These are phyloP conservation scores for Sarcophaga variegata DNA, from an alignment of 2,888 invertebrate genomes.

Conservation along the genomic window DNA sequence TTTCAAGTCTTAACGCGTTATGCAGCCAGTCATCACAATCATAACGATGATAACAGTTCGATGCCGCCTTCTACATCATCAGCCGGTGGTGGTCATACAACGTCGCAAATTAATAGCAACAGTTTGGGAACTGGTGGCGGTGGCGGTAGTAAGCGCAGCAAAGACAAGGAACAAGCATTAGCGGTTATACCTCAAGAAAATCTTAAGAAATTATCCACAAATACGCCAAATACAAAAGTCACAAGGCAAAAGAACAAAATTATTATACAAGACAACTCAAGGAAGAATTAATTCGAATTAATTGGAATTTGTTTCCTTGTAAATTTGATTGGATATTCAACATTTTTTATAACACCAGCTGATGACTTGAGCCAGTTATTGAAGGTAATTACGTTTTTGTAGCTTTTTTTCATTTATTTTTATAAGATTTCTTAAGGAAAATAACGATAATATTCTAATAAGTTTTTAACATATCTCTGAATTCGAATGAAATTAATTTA, in stretches of 20 bases:
- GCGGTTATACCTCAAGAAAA: slow-evolving; percentile 85
- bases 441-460: background rate
- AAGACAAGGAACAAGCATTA: slow-evolving; percentile 67
- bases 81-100: slow-evolving; percentile 4
- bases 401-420: background rate
- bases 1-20: slow-evolving; percentile 83
- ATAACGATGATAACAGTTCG: slow-evolving; percentile 69
- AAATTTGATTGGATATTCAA: no score
- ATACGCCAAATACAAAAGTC: slow-evolving; percentile 88
- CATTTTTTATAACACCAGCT: background rate
- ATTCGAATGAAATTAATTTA: no score
- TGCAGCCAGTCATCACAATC: slow-evolving; percentile 70
- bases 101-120: background rate
- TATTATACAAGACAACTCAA: slow-evolving; percentile 85
- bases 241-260: slow-evolving; percentile 92
- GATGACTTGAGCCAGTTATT: background rate
- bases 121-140: slow-evolving; percentile 41
- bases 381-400: background rate
- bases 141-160: slow-evolving; percentile 37
- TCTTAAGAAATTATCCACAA: slow-evolving; percentile 86
- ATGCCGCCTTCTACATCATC: slow-evolving; percentile 44
- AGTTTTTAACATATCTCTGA: no score
- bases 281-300: slow-evolving; percentile 75
- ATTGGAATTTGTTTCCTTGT: background rate
- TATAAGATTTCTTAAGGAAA: background rate